Evolutionary conservation across 2,888 invertebrate species (phyloP), one percentile per base, ranked within the genome.

Genomic region (Stegophylla sp.): DNA sequence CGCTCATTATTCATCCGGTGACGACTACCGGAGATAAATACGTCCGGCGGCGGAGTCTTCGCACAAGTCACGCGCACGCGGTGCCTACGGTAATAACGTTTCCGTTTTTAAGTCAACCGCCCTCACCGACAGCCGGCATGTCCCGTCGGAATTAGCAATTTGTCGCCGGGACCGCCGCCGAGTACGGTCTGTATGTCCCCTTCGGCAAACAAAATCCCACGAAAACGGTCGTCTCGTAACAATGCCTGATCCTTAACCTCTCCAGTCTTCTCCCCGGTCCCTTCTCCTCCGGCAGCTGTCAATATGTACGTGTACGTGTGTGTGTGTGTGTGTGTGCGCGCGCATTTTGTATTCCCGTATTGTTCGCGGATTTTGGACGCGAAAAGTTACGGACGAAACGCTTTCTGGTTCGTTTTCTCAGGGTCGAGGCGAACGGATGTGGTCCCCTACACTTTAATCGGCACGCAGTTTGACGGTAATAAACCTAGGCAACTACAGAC

Each of bases 61-160:
- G 9, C n/a, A 9, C 13, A 28, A 61, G 7, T 15, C 28, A 0
- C 63, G 45, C 45, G 17, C 5, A 41, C 28, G 4, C 0, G n/a
- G 1, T 51, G 9, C n/a, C 51, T 59, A 51, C 43, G 43, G 20
- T 51, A 23, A 63, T n/a, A n/a, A n/a, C n/a, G n/a, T n/a, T 74
- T 41, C 10, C 20, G 48, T 51, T 34, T 75, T 45, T 3, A 12
- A 63, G 20, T 74, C n/a, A 48, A 45, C 43, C 43, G 17, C 17
- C 17, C 51, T 10, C n/a, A 7, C 13, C 41, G 15, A n/a, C n/a
- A 28, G 15, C n/a, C 15, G 45, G 63, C 34, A 17, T 0, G 48
- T 13, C 17, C 17, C 17, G 20, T 23, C 34, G 48, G 51, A 51
- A 23, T 75, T 75, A 64, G 51, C 23, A 51, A 75, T 64, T 64